Percentiles rank a stretch among this genome's conserved stretches.
Evolutionary conservation across 1,140 invertebrate species (phyloP).

Genomic region (Orchesella cincta): DNA sequence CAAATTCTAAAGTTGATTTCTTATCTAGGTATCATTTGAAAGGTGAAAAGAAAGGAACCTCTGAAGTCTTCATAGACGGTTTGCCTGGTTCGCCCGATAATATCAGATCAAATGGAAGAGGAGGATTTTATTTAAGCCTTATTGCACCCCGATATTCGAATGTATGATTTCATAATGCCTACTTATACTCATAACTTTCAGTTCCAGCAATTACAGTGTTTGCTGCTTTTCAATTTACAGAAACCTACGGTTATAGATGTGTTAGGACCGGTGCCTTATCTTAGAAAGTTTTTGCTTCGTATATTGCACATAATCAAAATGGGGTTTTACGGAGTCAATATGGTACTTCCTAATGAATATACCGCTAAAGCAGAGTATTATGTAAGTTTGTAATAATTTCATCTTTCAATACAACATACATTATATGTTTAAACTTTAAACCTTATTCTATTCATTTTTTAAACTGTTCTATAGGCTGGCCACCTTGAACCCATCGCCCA

Average conservation of each 20-base stretch:
- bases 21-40: constrained; percentile 69
- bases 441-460: constrained; percentile 53
- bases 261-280: constrained; percentile 53
- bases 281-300: constrained; percentile 54
- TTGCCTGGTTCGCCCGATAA: constrained; percentile 83
- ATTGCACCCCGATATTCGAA: constrained; percentile 55
- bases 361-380: constrained; percentile 45
- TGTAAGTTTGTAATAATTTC: constrained; percentile 31
- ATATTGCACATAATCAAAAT: constrained; percentile 48
- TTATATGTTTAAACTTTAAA: constrained; percentile 31
- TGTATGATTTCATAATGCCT: constrained; percentile 3
- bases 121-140: constrained; percentile 69
- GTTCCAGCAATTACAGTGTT: not conserved
- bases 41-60: constrained; percentile 70
- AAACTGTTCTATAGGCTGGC: constrained; percentile 59
- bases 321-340: constrained; percentile 41
- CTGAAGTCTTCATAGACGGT: constrained; percentile 73
- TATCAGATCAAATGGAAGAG: constrained; percentile 66
- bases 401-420: not conserved
- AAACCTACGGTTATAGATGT: constrained; percentile 54
- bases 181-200: not conserved
- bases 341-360: constrained; percentile 43
- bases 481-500: constrained; percentile 54
- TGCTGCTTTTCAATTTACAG: constrained; percentile 34
- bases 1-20: not conserved